phyloP scores from a whole-genome alignment of 2,888 invertebrate genomes.

The Eustalomyia histrio region DNA sequence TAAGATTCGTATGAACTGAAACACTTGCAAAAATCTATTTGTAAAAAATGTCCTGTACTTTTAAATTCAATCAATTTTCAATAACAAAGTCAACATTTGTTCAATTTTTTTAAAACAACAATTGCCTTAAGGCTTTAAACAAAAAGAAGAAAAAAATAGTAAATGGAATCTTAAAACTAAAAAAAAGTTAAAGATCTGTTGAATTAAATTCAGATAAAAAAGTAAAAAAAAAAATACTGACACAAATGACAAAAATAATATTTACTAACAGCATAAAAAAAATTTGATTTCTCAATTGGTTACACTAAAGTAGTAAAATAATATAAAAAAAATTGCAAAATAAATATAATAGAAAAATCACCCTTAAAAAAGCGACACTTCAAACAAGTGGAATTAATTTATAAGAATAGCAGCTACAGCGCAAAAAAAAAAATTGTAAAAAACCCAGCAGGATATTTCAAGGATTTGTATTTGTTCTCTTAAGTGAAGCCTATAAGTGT shows the following conservation, averaged over 20 bases:
- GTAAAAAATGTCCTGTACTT: slow-evolving; percentile 16
- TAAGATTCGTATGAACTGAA: neutral
- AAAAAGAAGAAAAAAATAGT: neutral
- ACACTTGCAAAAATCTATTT: slow-evolving; percentile 5
- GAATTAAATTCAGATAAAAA: neutral
- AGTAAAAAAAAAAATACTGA: neutral
- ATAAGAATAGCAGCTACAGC: neutral
- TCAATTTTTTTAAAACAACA: slow-evolving; percentile 31
- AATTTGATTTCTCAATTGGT: slow-evolving; percentile 47
- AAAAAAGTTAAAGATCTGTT: neutral
- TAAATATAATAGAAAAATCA: slow-evolving; percentile 5
- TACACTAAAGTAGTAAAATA: slow-evolving; percentile 3
- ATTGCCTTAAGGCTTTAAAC: slow-evolving; percentile 17
- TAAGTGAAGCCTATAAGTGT: slow-evolving; percentile 39
- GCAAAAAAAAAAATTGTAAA: neutral
- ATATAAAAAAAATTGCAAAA: slow-evolving; percentile 16
- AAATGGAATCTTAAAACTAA: neutral
- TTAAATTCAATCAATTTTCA: slow-evolving; percentile 60
- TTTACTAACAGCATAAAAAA: slow-evolving; percentile 27
- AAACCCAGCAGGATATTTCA: slow-evolving; percentile 29
- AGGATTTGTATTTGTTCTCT: neutral
- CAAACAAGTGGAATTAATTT: slow-evolving; percentile 42
- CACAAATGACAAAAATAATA: slow-evolving; percentile 48
- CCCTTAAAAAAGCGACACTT: slow-evolving; percentile 31
- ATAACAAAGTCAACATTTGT: slow-evolving; percentile 60